A percentile compares a stretch with the other conserved stretches of the same genome.
Conservation (phyloP, 2,797 vertebrate genomes). For the Parauchenoglanis punctatus region DNA sequence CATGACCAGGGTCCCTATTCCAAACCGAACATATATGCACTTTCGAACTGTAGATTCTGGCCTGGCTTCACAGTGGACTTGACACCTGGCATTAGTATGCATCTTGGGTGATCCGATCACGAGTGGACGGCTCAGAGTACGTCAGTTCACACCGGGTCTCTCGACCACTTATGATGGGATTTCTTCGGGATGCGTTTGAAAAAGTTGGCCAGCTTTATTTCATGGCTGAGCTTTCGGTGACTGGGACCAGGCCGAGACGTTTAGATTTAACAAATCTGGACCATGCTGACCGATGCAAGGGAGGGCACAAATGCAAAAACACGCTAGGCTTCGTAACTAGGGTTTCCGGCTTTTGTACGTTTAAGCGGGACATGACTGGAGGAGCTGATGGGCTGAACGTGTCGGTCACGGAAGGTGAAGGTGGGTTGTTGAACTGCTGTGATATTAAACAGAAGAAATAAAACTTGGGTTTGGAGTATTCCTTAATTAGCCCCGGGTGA, state of each 20-base stretch:
- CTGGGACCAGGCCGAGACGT: background rate
- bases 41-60: background rate
- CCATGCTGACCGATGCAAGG: background rate
- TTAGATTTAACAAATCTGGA: background rate
- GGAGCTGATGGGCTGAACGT: background rate
- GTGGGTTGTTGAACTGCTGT: background rate
- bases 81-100: too few species aligned
- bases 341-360: background rate
- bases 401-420: background rate
- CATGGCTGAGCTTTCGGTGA: background rate
- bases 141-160: too few species aligned
- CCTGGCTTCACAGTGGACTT: background rate
- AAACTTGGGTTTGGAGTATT: background rate
- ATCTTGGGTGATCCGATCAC: too few species aligned
- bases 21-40: background rate
- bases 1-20: background rate
- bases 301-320: background rate
- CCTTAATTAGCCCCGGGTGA: constrained; percentile 11
- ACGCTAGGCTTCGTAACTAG: background rate
- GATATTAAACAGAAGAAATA: background rate
- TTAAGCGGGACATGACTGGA: background rate
- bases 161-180: too few species aligned
- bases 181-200: too few species aligned
- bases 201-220: background rate
- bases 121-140: too few species aligned